A percentile compares a stretch with the other conserved stretches of the same genome.
These are phyloP conservation scores for Corynorhinus townsendii DNA, from an alignment of 2,113 vertebrate genomes.

Conservation along the genomic window DNA sequence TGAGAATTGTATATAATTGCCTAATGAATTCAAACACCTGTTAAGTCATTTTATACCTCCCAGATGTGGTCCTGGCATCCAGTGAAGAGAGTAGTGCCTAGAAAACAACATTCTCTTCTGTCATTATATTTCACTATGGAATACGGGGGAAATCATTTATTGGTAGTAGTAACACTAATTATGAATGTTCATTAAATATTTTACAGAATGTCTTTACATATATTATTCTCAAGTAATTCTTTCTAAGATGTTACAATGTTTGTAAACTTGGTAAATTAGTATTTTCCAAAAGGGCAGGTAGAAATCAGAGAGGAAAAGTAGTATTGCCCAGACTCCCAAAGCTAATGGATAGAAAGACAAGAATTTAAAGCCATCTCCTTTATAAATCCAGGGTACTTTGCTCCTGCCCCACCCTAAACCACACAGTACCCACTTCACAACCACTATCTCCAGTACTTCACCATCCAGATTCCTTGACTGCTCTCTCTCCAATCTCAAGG, in stretches of 20 bases:
- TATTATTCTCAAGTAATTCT: background rate
- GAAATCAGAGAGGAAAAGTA: background rate
- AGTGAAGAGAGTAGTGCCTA: background rate
- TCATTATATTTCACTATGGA: background rate
- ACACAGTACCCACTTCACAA: background rate
- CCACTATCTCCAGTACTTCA: background rate
- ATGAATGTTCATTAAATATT: slow-evolving; percentile 37
- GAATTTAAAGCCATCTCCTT: background rate
- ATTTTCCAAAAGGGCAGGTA: background rate
- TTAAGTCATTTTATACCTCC: slow-evolving; percentile 31
- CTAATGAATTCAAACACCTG: slow-evolving; percentile 62
- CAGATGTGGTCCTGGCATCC: background rate
- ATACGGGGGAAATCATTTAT: background rate
- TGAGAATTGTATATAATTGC: slow-evolving; percentile 24
- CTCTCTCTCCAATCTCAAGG: background rate
- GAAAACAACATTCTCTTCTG: background rate
- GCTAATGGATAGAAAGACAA: background rate
- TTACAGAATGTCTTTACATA: background rate
- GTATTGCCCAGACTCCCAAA: background rate
- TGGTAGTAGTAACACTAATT: slow-evolving; percentile 10
- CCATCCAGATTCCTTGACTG: background rate
- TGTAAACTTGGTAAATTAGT: background rate
- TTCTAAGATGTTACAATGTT: background rate
- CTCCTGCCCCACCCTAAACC: background rate
- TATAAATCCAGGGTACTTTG: background rate